phyloP scores from a whole-genome alignment of 2,888 invertebrate species.

The Busseola fusca region DNA sequence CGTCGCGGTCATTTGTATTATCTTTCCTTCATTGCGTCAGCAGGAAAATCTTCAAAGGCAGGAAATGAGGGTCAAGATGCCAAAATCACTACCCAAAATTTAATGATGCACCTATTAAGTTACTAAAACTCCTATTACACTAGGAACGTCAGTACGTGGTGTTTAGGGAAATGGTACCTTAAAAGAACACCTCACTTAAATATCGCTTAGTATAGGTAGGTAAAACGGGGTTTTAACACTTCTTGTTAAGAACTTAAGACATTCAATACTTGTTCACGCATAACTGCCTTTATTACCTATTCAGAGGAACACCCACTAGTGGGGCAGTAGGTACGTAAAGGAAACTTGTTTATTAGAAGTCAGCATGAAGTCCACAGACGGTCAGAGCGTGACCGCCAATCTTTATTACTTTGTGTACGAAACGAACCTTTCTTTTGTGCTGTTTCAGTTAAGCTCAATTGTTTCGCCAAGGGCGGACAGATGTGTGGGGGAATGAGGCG shows the following conservation, averaged over 20 bases:
- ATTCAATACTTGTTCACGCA: constrained; percentile 1
- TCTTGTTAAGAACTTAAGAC: not conserved
- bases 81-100: not conserved
- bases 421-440: constrained; percentile 62
- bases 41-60: not conserved
- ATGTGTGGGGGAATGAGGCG: constrained; percentile 45
- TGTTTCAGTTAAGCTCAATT: constrained; percentile 66
- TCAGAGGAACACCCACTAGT: constrained; percentile 26
- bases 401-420: constrained; percentile 68
- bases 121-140: not conserved
- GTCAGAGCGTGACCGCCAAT: constrained; percentile 62
- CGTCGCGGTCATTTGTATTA: constrained; percentile 5
- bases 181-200: not conserved
- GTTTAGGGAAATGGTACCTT: not conserved
- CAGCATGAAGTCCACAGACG: constrained; percentile 45
- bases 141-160: too few species aligned
- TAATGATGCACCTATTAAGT: not conserved
- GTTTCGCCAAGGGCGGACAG: constrained; percentile 59
- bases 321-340: constrained; percentile 28
- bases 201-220: not conserved
- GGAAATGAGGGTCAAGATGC: not conserved
- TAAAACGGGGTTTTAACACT: not conserved
- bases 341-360: constrained; percentile 54
- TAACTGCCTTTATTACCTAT: constrained; percentile 18
- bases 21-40: constrained; percentile 7